These are phyloP conservation scores for Tyrannus savana DNA, from an alignment of 2,113 vertebrate species.

Conservation along the genomic window DNA sequence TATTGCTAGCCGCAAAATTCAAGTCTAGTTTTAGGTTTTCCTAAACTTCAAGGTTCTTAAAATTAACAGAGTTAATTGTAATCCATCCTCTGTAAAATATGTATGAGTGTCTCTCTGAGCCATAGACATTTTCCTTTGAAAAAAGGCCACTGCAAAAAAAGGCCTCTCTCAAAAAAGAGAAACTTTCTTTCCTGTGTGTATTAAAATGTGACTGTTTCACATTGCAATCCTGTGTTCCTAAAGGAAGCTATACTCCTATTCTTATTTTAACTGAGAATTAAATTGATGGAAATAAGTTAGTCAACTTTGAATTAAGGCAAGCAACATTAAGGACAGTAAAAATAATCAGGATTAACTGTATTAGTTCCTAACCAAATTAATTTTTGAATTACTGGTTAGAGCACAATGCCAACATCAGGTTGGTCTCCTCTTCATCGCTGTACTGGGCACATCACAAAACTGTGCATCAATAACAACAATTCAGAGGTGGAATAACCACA, in stretches of 20 bases:
- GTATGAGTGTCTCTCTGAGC: neutral
- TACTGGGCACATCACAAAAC: neutral
- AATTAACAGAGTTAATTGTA: neutral
- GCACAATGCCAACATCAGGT: neutral
- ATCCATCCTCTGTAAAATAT: neutral
- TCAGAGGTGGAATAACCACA: neutral
- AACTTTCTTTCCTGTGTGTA: neutral
- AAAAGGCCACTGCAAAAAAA: neutral
- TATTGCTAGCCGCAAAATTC: neutral
- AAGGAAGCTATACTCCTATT: neutral
- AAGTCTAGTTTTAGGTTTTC: neutral
- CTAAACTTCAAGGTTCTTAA: neutral
- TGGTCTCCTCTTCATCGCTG: neutral
- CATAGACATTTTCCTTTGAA: neutral
- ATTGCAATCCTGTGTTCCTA: neutral
- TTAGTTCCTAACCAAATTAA: neutral
- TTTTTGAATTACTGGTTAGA: neutral
- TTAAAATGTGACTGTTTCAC: neutral
- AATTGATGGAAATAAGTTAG: neutral
- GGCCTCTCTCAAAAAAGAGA: neutral
- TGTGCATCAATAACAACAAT: rapidly evolving
- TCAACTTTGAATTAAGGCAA: neutral
- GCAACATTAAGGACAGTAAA: neutral
- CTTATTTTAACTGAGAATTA: neutral
- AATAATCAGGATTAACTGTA: neutral